Evolutionary conservation across 2,113 vertebrate genomes (phyloP).

Genomic region (Columba livia): DNA sequence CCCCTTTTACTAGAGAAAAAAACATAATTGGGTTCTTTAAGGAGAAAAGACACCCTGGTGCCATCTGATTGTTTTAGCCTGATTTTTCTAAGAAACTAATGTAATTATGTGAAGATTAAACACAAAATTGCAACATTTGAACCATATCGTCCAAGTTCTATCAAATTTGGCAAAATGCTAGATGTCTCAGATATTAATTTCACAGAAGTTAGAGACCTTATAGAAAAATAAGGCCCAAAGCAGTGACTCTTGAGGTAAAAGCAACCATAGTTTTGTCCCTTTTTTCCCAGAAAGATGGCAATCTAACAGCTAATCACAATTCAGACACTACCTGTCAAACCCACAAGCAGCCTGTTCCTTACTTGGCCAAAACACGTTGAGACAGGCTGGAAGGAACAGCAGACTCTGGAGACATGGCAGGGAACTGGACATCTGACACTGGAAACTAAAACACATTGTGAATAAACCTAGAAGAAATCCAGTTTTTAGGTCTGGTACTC

Average conservation of each 20-base stretch:
- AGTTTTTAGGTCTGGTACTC: neutral
- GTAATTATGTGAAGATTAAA: neutral
- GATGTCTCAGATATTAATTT: neutral
- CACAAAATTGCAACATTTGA: neutral
- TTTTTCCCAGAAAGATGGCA: neutral
- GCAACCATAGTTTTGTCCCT: neutral
- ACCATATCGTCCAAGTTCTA: neutral
- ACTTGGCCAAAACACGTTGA: neutral
- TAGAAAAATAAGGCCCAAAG: neutral
- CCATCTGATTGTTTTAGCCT: neutral
- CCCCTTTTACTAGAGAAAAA: neutral
- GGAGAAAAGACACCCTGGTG: slow-evolving; percentile 15
- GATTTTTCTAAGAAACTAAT: neutral
- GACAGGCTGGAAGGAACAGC: neutral
- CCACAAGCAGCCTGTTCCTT: accelerated
- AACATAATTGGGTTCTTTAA: neutral
- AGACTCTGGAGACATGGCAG: neutral
- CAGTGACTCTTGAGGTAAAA: neutral
- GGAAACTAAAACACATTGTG: neutral
- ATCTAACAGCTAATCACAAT: neutral
- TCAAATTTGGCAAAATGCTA: neutral
- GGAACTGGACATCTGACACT: neutral
- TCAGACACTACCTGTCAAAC: neutral
- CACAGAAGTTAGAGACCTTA: neutral
- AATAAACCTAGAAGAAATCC: neutral